Evolutionary conservation across 2,888 invertebrate species (phyloP).

Genomic region (Drosophila multiciliata): DNA sequence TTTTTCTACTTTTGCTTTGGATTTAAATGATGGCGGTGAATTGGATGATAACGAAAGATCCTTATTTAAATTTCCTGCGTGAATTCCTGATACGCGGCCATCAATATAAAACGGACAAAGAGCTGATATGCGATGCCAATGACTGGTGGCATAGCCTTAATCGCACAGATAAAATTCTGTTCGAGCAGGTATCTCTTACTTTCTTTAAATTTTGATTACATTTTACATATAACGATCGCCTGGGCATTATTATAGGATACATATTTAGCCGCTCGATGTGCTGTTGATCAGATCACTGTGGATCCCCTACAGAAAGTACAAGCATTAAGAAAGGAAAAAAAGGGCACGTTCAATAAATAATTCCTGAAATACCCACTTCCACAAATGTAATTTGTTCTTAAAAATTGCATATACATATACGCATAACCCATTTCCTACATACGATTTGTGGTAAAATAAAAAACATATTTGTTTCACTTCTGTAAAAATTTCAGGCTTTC

Average conservation of each 20-base stretch:
- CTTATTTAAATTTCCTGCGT: slow-evolving; percentile 38
- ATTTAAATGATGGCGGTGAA: slow-evolving; percentile 9
- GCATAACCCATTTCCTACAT: not conserved
- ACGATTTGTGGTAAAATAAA: not conserved
- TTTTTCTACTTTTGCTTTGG: not conserved
- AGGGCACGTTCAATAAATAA: no score
- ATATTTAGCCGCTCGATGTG: not conserved
- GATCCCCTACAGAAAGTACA: not conserved
- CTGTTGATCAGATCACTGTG: not conserved
- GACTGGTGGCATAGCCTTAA: not conserved
- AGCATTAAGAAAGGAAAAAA: not conserved
- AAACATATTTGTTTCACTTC: no score
- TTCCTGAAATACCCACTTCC: no score
- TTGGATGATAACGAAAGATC: slow-evolving; percentile 17
- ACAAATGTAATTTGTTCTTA: not conserved
- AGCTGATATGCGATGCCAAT: not conserved
- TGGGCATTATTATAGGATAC: not conserved
- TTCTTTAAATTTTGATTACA: not conserved
- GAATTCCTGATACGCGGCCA: slow-evolving; percentile 18
- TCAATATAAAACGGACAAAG: not conserved
- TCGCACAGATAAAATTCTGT: not conserved
- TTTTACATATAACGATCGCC: not conserved
- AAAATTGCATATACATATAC: not conserved
- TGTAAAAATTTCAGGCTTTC: no score
- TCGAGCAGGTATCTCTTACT: not conserved